Evolutionary conservation across 2,888 invertebrate species (phyloP).

Genomic region (Apodemia hepburni): DNA sequence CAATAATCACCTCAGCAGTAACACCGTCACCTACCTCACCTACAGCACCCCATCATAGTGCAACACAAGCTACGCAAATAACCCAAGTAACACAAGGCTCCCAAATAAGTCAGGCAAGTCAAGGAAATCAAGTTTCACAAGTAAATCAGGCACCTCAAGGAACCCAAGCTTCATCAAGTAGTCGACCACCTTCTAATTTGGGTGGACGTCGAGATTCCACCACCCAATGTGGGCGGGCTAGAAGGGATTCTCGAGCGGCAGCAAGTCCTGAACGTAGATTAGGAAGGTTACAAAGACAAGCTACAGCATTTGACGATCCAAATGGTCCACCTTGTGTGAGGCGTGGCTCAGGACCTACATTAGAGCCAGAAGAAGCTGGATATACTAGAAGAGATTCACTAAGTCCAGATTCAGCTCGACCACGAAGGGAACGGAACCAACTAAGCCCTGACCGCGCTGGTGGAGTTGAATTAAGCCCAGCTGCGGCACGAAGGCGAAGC

Average conservation of each 20-base stretch:
- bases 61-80: conserved; percentile 49
- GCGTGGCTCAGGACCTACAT: conserved; percentile 90
- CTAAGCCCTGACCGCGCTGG: conserved; percentile 89
- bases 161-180: conserved; percentile 53
- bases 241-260: conserved; percentile 83
- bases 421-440: conserved; percentile 88
- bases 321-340: conserved; percentile 84
- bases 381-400: conserved; percentile 90
- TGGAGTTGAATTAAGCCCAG: conserved; percentile 90
- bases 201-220: conserved; percentile 89
- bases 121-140: conserved; percentile 34
- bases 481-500: conserved; percentile 84
- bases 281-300: conserved; percentile 90
- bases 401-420: conserved; percentile 92
- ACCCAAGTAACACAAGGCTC: conserved; percentile 41
- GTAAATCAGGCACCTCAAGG: conserved; percentile 32
- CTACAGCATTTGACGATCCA: conserved; percentile 94
- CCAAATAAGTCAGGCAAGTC: conserved; percentile 46
- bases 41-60: conserved; percentile 60
- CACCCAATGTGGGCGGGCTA: conserved; percentile 87
- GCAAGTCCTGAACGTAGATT: conserved; percentile 85
- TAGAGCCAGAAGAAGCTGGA: conserved; percentile 91
- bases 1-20: conserved; percentile 90
- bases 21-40: conserved; percentile 92
- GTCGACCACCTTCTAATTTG: conserved; percentile 66